Conservation (phyloP, 2,113 vertebrate genomes). For the Cyrtonyx montezumae region DNA sequence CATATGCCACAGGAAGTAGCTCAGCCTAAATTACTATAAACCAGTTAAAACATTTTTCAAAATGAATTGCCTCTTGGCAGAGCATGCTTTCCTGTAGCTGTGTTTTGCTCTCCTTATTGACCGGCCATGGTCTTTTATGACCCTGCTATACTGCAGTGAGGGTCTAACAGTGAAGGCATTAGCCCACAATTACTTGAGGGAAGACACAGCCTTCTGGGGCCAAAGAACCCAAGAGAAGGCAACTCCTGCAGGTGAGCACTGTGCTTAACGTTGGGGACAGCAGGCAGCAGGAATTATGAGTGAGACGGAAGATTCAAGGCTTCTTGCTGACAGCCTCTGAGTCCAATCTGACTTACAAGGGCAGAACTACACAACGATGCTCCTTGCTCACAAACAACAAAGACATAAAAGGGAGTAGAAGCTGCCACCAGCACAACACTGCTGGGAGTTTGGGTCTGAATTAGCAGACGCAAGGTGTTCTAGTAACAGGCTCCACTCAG, state of each 20-base stretch:
- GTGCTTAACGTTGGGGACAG: not conserved
- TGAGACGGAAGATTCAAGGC: not conserved
- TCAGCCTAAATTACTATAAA: constrained; percentile 3
- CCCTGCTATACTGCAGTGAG: not conserved
- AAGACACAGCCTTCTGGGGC: not conserved
- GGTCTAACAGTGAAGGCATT: not conserved
- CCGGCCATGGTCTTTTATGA: not conserved
- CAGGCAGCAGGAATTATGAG: not conserved
- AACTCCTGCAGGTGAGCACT: not conserved
- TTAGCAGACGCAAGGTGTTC: not conserved
- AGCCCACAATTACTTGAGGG: not conserved
- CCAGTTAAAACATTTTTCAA: not conserved
- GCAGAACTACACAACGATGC: not conserved
- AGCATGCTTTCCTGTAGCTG: not conserved
- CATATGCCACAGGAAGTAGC: not conserved
- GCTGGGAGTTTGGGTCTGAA: not conserved
- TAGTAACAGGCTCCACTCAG: not conserved
- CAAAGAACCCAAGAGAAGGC: not conserved
- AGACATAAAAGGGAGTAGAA: not conserved
- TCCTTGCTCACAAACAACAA: not conserved
- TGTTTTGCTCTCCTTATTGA: not conserved
- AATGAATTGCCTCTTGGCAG: not conserved
- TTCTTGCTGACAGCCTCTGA: not conserved
- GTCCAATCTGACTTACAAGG: not conserved
- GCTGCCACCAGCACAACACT: not conserved